Evolutionary conservation across 2,888 invertebrate species (phyloP), one percentile per base, ranked within the genome.

Genomic region (Meteorus colon): DNA sequence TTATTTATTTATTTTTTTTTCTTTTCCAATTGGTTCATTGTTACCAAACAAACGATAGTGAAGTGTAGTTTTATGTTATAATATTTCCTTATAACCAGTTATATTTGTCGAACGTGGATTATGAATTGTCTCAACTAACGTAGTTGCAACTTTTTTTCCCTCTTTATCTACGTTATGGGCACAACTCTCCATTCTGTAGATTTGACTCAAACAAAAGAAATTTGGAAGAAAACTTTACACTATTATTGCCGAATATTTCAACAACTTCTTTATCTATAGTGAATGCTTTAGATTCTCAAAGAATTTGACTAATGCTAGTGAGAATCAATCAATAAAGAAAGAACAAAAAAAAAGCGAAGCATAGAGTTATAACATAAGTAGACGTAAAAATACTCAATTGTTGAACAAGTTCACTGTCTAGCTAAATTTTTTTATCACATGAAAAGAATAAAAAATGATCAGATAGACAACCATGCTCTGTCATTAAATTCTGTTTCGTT

Each of bases 1-100:
- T 79, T 78, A 82, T 82, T 81, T 78, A 80, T 80, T 82, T 78
- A 80, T 83, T 82, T 77, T 75, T 77, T 77, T 37, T 73, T 73
- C 63, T 24, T 34, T 59, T 65, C 65, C 72, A 67, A 72, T 76
- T 78, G 71, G 71, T 75, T 75, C 76, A 19, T n/a, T 65, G 34
- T 65, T 65, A 31, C 37, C 37, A 65, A 65, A 37, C 12, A 37
- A 65, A 65, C 65, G 37, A 62, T 55, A 24, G n/a, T 62, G 62
- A 31, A 37, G 41, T 65, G 65, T 41, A 65, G 41, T 34, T 65
- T 65, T 41, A 41, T 19, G 65, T 65, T 65, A 65, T 34, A 34
- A 63, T 41, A 34, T 65, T 65, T n/a, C 19, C 12, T 5, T 4
- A 19, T 41, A 41, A 19, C 2, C 41, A 12, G 8, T 41, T 65